Base-by-base conservation (phyloP, 2,113 vertebrate species). In the Ancistrus triradiatus region DNA sequence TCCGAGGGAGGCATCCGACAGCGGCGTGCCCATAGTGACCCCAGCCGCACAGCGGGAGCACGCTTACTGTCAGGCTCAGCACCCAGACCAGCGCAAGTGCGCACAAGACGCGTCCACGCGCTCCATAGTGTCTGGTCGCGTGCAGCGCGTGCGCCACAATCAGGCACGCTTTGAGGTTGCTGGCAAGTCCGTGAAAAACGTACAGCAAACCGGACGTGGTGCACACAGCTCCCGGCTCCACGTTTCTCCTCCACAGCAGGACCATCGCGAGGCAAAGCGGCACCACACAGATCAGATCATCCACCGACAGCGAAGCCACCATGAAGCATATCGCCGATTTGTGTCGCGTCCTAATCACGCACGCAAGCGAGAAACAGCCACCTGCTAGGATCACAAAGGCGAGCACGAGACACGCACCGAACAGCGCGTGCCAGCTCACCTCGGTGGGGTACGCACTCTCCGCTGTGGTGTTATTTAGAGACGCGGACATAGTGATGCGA, bases 71-170 rank as follows among this genome's bases (percentile, higher is more conserved):
- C 77, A 98, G 77, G 49, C 93, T 91, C 68, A 85, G 76, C 1
- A 83, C 81, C 93, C 96, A 96, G 46, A 90, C 78, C 0, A 67
- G 68, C 51, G 84, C 78, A 6, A 94, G 74, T n/a, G 88, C 86
- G 87, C 89, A 89, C 0, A 77, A 65, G 74, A 90, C 78, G 1
- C 79, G 80, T 28, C 31, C 44, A 4, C 80, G 25, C 77, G 74
- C 77, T 71, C 84, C 66, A 80, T 74, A 38, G 14, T 77, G 76
- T 75, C 66, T 89, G 69, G 90, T 80, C 6, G 86, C 84, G 79
- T 90, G 93, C 75, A 95, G 96, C 84, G 93, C 95, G 74, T 97
- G 92, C 3, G 78, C 91, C 71, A 92, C 91, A 21, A 97, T 85
- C 0, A 96, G 84, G 7, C 89, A 90, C 31, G 92, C 92, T 77